A percentile compares a stretch with the other conserved stretches of the same genome.
These are phyloP conservation scores for Hippocampus guttulatus DNA, from an alignment of 2,113 vertebrate genomes.

Conservation along the genomic window DNA sequence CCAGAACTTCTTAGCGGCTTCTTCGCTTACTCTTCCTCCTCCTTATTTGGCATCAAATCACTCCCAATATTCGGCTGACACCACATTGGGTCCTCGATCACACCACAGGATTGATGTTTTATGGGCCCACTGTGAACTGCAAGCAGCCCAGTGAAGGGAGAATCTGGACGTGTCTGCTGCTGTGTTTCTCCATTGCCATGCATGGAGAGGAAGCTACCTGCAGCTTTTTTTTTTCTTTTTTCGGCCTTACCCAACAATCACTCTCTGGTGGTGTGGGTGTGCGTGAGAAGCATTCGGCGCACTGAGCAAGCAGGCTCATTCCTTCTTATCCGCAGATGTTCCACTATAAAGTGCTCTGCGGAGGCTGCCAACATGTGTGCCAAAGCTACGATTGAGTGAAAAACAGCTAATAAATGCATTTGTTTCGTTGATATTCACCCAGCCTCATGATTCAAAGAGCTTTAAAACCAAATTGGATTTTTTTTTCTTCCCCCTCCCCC, in stretches of 20 bases:
- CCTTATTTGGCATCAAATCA: constrained; percentile 27
- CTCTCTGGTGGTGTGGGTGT: constrained; percentile 12
- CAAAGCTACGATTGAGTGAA: constrained; percentile 18
- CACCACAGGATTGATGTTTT: constrained; percentile 36
- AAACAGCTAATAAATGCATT: constrained; percentile 14
- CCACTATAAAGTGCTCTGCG: neutral
- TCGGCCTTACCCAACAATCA: constrained; percentile 26
- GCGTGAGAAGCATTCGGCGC: constrained; percentile 1
- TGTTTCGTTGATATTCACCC: constrained; percentile 19
- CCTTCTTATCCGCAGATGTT: constrained; percentile 4
- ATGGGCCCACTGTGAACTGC: constrained; percentile 38
- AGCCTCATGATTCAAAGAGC: constrained; percentile 41
- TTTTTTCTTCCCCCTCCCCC: neutral
- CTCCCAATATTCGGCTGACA: constrained; percentile 50
- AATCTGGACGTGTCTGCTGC: constrained; percentile 32
- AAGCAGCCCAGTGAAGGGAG: constrained; percentile 21
- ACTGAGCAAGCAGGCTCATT: neutral
- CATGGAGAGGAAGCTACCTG: constrained; percentile 15
- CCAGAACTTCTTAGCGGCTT: neutral
- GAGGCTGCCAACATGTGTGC: neutral
- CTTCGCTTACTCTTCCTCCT: constrained; percentile 30
- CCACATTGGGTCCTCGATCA: constrained; percentile 49
- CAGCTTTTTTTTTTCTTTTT: constrained; percentile 1
- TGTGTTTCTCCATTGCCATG: constrained; percentile 15
- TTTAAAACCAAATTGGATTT: constrained; percentile 1